These are phyloP conservation scores for Coregonus ussuriensis DNA, from an alignment of 2,797 vertebrate species.

Conservation along the genomic window DNA sequence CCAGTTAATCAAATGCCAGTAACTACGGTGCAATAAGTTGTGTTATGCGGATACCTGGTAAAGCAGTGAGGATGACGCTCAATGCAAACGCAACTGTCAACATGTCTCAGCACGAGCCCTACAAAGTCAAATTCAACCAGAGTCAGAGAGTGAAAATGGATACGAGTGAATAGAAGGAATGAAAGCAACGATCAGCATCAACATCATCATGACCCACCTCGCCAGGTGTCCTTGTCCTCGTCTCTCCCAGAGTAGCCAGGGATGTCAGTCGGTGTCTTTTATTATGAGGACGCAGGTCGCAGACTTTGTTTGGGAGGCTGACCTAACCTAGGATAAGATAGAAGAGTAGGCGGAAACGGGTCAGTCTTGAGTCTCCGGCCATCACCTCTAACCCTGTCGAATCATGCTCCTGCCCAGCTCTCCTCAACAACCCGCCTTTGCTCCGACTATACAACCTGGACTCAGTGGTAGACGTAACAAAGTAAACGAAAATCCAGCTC, in stretches of 20 bases:
- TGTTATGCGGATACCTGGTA: conserved; percentile 68
- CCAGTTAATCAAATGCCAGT: too few species aligned
- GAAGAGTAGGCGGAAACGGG: neutral
- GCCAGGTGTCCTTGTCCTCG: neutral
- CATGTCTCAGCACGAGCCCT: conserved; percentile 71
- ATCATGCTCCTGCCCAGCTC: neutral
- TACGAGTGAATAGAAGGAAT: conserved; percentile 41
- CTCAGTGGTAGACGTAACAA: too few species aligned
- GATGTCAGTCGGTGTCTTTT: neutral
- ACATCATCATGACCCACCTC: neutral
- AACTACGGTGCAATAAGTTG: neutral
- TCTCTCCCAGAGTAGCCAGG: neutral
- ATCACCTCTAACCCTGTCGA: neutral
- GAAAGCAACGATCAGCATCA: neutral
- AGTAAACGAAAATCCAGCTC: too few species aligned
- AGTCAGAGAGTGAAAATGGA: neutral
- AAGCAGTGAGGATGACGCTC: conserved; percentile 63
- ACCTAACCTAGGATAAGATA: neutral
- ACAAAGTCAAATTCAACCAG: conserved; percentile 31
- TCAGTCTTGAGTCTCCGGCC: neutral
- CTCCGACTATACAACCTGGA: neutral
- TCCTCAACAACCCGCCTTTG: neutral
- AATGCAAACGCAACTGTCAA: conserved; percentile 69
- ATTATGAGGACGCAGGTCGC: neutral
- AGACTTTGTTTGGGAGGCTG: neutral